Evolutionary conservation across 2,113 vertebrate genomes (phyloP), one percentile per base, ranked within the genome.

Genomic region (Albula goreensis): DNA sequence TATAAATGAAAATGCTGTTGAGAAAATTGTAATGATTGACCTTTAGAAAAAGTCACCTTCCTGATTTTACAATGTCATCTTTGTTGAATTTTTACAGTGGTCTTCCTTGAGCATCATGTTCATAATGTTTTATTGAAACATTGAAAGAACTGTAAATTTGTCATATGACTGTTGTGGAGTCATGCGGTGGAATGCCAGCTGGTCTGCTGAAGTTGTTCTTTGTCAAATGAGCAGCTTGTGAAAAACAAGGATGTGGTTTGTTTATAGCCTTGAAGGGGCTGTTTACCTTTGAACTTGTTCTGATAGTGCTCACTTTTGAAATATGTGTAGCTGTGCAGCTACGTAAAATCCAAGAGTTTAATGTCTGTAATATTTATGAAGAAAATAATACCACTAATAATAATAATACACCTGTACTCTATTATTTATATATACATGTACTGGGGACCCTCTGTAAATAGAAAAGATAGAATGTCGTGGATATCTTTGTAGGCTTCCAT

Each of bases 121-220:
- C 22, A 5, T 53, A 10, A 48, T 83, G 52, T 80, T 81, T 31
- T 48, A n/a, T 82, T 50, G 31, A 82, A 86, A 86, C 51, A 41
- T 31, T 17, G 3, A 81, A 77, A 86, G 74, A 50, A 86, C 77
- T 51, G 12, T 48, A 57, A 74, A 41, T 77, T 22, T 77, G 63
- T 86, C 85, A 86, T 81, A 51, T 77, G 80, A 82, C 80, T 86
- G n/a, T 25, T 41, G 50, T 31, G 79, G 48, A 80, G 85, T 85
- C 85, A 81, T 49, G 48, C 22, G 50, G 49, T 17, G 85, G 57
- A 81, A 86, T 63, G 63, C 22, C 63, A 51, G 63, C 19, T n/a
- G 13, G n/a, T 53, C 11, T 78, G 57, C 41, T 86, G 60, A 86
- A 70, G 79, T 19, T 7, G 5, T 63, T 66, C 85, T 74, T 86